Evolutionary conservation across 2,113 vertebrate species (phyloP).

Genomic region (Capricornis sumatraensis): DNA sequence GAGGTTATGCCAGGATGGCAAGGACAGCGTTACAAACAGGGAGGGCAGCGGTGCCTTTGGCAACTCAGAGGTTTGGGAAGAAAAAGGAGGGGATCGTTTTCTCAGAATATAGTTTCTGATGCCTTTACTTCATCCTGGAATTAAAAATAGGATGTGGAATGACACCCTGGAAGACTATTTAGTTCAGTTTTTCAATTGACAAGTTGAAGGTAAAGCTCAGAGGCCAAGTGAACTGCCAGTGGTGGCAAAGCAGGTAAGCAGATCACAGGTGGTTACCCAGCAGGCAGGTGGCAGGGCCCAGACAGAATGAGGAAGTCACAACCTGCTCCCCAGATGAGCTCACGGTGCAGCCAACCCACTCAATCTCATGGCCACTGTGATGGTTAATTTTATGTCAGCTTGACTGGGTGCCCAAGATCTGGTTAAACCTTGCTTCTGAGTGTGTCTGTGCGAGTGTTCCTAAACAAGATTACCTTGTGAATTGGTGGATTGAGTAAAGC

Average conservation of each 20-base stretch:
- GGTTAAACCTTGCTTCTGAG: neutral
- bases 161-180: neutral
- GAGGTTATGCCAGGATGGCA: neutral
- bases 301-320: neutral
- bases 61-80: neutral
- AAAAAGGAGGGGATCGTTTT: neutral
- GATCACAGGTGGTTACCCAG: neutral
- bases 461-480: neutral
- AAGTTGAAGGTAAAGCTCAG: neutral
- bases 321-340: rapidly evolving
- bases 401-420: neutral
- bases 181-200: neutral
- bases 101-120: neutral
- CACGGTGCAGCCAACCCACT: neutral
- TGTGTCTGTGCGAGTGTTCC: neutral
- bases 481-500: neutral
- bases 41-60: neutral
- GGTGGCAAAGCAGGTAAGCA: neutral
- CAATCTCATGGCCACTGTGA: neutral
- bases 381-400: neutral
- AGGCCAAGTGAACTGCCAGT: neutral
- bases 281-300: neutral
- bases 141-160: neutral
- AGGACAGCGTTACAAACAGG: neutral
- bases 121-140: neutral